Base-by-base conservation (phyloP, 2,888 invertebrate species). In the Axea sp. region DNA sequence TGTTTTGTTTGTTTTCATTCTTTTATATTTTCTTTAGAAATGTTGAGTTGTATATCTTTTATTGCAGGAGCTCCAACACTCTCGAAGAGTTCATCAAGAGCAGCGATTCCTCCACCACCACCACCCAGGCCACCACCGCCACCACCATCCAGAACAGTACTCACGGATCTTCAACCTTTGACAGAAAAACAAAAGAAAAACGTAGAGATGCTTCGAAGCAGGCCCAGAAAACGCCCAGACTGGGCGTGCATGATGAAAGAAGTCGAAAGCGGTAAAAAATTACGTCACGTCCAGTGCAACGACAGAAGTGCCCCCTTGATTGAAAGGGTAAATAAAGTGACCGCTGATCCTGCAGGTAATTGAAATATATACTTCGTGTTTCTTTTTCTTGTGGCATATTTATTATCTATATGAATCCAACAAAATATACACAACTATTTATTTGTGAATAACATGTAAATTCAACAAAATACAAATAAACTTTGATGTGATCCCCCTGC, bases 221-320 rank as follows among this genome's bases (percentile, higher is more conserved):
- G 95, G 78, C 95, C 96, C 0, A 90, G 95, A 77, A 92, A 90
- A 83, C 91, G 96, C 77, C 96, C 96, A 0, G 96, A 96, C 85
- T 96, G 96, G 96, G 94, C 92, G 8, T 92, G 93, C 80, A 93
- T 96, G 93, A 94, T 96, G 93, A 95, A 96, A 86, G 96, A 96
- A 87, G 94, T 96, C n/a, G 95, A 96, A 84, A 89, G 91, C 76
- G 95, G 95, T 43, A 92, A 87, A 81, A 94, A 93, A 83, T 88
- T 96, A 76, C 93, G 92, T 82, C 93, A 96, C 83, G 95, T 96
- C 41, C 91, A 93, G 80, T 95, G 95, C 87, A 96, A 96, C 87
- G 96, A 96, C 86, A 91, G 95, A 88, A 87, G 87, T 64, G 85
- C 87, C 19, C 87, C 87, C 49, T 76, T 87, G 68, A 87, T 87